These are phyloP conservation scores for Spheniscus humboldti DNA, from an alignment of 2,797 vertebrate genomes.

Conservation along the genomic window DNA sequence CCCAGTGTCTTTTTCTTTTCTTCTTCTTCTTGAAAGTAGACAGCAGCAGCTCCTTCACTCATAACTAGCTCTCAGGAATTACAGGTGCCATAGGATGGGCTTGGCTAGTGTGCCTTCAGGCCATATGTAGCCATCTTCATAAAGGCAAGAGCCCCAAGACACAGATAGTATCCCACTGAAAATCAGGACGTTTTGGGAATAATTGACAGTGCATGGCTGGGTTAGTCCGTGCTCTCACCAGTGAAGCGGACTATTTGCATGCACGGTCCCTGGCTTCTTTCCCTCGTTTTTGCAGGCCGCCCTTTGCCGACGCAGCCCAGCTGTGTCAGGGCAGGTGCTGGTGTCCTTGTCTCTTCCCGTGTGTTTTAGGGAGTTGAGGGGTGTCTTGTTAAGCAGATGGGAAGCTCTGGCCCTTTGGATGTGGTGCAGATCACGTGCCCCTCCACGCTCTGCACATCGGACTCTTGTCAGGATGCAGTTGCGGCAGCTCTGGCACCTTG, in stretches of 20 bases:
- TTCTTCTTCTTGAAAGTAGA: neutral
- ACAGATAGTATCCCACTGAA: neutral
- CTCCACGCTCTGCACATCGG: rapidly evolving
- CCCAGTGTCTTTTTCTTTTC: neutral
- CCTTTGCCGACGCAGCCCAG: rapidly evolving
- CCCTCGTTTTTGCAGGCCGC: rapidly evolving
- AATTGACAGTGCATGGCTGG: neutral
- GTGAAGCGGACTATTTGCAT: neutral
- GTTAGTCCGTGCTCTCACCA: neutral
- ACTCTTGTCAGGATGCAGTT: neutral
- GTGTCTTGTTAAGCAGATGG: neutral
- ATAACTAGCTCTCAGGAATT: neutral
- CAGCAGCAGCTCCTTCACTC: neutral
- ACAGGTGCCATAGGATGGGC: no score
- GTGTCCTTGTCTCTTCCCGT: rapidly evolving
- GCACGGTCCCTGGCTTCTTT: rapidly evolving
- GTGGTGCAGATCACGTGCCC: rapidly evolving
- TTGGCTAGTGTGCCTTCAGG: neutral
- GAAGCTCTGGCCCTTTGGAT: neutral
- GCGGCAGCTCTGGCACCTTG: neutral
- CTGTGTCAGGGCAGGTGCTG: neutral
- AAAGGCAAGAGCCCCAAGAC: neutral
- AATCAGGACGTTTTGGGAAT: neutral
- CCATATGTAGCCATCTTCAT: neutral
- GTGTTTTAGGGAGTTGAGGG: neutral